A percentile compares a stretch with the other conserved stretches of the same genome.
Evolutionary conservation across 35 echinoderm and acorn worm species (phyloP).

Genomic region (Holothuria glaberrima): DNA sequence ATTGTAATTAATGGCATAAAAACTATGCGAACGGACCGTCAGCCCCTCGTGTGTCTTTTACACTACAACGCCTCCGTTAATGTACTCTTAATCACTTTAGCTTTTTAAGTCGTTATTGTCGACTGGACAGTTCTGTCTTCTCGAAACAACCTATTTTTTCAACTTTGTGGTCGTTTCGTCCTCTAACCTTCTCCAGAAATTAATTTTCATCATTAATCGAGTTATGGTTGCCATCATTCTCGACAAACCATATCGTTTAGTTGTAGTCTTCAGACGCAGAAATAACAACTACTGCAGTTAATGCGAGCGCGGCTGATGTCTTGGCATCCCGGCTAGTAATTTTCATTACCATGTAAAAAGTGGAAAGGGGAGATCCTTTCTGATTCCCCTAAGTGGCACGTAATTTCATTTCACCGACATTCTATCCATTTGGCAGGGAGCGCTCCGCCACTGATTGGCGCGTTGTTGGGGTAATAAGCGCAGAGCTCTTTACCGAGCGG

Average conservation of each 20-base stretch:
- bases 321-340: constrained; percentile 45
- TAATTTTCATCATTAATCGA: constrained; percentile 35
- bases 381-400: constrained; percentile 60
- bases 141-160: too few species aligned
- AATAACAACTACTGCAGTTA: constrained; percentile 42
- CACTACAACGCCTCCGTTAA: too few species aligned
- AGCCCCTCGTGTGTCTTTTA: too few species aligned
- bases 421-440: constrained; percentile 53
- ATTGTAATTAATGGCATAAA: too few species aligned
- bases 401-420: constrained; percentile 56
- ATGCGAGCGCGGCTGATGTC: constrained; percentile 12
- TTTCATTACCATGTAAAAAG: constrained; percentile 58
- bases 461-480: constrained; percentile 61
- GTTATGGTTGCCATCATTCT: constrained; percentile 25
- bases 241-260: background rate
- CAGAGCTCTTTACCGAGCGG: constrained; percentile 24
- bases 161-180: background rate
- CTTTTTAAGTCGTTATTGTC: too few species aligned
- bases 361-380: constrained; percentile 35
- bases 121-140: too few species aligned
- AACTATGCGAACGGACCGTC: too few species aligned
- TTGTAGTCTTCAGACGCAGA: background rate
- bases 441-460: constrained; percentile 53
- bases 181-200: constrained; percentile 35
- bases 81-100: too few species aligned